These are phyloP conservation scores for Alethe diademata DNA, from an alignment of 2,113 vertebrate genomes.

Conservation along the genomic window DNA sequence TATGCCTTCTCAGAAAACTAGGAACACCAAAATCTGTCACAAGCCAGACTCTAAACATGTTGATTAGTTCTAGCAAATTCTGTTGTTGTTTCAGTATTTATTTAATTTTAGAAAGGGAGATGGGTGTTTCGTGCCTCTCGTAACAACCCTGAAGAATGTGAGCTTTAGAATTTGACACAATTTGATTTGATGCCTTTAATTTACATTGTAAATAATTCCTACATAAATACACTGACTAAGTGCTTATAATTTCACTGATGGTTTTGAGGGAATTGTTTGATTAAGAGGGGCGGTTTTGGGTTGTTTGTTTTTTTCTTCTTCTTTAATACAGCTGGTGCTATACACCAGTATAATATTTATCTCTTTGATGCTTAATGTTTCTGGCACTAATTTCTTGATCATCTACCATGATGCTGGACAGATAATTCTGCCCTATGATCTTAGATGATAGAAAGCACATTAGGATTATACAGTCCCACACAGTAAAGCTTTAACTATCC, in stretches of 20 bases:
- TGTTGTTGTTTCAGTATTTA: not conserved
- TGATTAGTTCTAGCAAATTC: not conserved
- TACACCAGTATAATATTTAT: not conserved
- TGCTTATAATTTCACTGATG: not conserved
- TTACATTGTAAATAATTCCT: not conserved
- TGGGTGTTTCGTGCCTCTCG: not conserved
- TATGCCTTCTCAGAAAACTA: not conserved
- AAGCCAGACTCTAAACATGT: not conserved
- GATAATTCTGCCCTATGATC: not conserved
- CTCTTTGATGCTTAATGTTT: not conserved
- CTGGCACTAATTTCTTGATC: not conserved
- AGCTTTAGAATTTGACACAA: not conserved
- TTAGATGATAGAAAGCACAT: not conserved
- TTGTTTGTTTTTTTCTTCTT: not conserved
- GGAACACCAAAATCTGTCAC: not conserved
- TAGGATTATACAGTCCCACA: not conserved
- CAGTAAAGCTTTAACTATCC: not conserved
- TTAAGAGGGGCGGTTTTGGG: fast-evolving
- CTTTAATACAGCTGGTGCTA: not conserved
- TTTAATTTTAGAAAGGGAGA: not conserved
- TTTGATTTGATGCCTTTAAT: not conserved
- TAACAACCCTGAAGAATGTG: not conserved
- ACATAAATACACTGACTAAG: not conserved
- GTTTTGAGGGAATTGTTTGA: not conserved
- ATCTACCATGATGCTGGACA: not conserved